Conservation (phyloP, 2,888 invertebrate species). For the Dolichopus griseipennis region DNA sequence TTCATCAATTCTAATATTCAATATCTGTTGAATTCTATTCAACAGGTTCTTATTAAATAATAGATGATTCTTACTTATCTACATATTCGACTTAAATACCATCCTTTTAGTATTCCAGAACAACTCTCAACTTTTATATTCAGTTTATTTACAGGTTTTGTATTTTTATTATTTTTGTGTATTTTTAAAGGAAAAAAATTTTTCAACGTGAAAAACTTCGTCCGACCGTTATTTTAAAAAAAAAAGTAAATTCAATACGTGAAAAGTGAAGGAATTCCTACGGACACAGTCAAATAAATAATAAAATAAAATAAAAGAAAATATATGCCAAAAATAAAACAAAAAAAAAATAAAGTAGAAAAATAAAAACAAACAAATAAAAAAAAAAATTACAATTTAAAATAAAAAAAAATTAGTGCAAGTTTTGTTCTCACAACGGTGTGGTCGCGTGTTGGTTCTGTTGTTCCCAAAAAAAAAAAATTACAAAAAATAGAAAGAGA, state of each 20-base stretch:
- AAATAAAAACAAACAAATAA: background rate
- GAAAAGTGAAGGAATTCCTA: background rate
- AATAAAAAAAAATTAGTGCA: background rate
- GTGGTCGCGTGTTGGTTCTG: background rate
- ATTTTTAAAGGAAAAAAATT: background rate
- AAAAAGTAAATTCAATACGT: background rate
- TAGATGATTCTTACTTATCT: no score
- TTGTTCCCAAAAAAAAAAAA: no score
- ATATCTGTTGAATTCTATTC: no score
- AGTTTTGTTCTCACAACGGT: constrained; percentile 4
- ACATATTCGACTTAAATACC: no score
- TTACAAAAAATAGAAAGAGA: no score
- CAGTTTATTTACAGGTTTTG: background rate
- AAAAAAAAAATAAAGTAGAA: background rate
- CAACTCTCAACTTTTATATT: no score
- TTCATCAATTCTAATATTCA: no score
- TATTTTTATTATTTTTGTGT: background rate
- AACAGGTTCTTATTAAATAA: no score
- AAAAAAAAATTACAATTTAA: background rate
- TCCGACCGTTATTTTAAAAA: background rate
- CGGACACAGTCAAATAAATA: background rate
- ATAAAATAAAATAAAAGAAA: background rate
- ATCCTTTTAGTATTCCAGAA: no score
- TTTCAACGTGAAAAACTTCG: background rate
- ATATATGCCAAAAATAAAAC: no score